phyloP scores from a whole-genome alignment of 2,797 vertebrate species.

The Sebastiscus tertius region DNA sequence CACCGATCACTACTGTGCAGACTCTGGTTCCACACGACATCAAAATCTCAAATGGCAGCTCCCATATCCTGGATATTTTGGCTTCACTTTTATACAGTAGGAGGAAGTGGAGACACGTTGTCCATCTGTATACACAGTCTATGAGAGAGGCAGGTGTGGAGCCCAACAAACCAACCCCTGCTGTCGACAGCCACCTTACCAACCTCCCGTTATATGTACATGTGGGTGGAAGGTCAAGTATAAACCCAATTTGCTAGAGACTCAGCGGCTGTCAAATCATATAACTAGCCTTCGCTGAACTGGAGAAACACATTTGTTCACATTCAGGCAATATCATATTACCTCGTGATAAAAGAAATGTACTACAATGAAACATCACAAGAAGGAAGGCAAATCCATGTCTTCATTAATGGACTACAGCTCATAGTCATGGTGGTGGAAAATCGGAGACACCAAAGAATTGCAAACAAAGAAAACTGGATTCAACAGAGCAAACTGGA shows the following conservation, averaged over 20 bases:
- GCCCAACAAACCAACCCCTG: too few relatives aligned
- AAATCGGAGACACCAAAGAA: slow-evolving; percentile 23
- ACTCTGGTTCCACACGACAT: too few relatives aligned
- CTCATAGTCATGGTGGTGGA: background rate
- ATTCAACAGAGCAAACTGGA: slow-evolving; percentile 41
- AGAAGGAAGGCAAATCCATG: background rate
- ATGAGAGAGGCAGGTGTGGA: background rate
- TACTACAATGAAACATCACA: background rate
- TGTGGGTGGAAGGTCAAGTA: background rate
- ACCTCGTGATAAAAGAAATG: background rate
- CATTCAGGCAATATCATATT: background rate
- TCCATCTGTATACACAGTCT: too few relatives aligned
- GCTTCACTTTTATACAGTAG: too few relatives aligned
- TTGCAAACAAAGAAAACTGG: slow-evolving; percentile 33
- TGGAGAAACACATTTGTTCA: background rate
- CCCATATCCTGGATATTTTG: too few relatives aligned
- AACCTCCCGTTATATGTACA: background rate
- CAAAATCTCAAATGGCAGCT: too few relatives aligned
- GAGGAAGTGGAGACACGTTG: too few relatives aligned
- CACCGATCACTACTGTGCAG: too few relatives aligned
- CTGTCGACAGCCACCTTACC: too few relatives aligned
- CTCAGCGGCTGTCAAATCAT: background rate
- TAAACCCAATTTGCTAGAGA: background rate
- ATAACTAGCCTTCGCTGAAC: background rate
- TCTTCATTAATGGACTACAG: background rate